phyloP scores from a whole-genome alignment of 2,888 invertebrate genomes.

The Drosophila prolongata region DNA sequence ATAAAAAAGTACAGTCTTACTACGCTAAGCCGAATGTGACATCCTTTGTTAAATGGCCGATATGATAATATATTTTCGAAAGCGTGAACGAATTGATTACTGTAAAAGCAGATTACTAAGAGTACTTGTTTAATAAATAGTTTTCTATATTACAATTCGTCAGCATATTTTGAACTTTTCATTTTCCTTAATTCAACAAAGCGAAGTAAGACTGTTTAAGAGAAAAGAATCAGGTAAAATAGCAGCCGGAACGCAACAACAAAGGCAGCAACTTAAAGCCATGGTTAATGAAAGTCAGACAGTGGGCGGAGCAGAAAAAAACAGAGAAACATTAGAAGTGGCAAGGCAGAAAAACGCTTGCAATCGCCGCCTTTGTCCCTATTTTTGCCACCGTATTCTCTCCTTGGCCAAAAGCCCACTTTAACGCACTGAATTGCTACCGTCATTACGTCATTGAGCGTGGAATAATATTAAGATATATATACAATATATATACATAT shows the following conservation, averaged over 20 bases:
- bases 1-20: not conserved
- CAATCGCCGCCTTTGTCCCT: constrained; percentile 21
- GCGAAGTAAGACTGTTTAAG: constrained; percentile 2
- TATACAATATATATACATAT: constrained; percentile 1
- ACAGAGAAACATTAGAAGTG: constrained; percentile 29
- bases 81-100: too few species aligned
- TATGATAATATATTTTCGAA: too few species aligned
- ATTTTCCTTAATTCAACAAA: not conserved
- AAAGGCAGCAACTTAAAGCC: constrained; percentile 31
- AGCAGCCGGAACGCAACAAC: constrained; percentile 25
- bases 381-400: not conserved
- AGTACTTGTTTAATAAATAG: too few species aligned
- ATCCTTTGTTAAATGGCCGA: too few species aligned
- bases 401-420: constrained; percentile 10
- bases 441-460: constrained; percentile 30
- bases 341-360: constrained; percentile 25
- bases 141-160: too few species aligned
- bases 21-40: not conserved
- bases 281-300: constrained; percentile 49
- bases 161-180: too few species aligned
- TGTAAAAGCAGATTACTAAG: too few species aligned
- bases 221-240: constrained; percentile 23
- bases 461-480: constrained; percentile 1
- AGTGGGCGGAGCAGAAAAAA: constrained; percentile 22
- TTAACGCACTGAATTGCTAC: constrained; percentile 17